phyloP scores from a whole-genome alignment of 1,140 invertebrate species.

The Atta texana region DNA sequence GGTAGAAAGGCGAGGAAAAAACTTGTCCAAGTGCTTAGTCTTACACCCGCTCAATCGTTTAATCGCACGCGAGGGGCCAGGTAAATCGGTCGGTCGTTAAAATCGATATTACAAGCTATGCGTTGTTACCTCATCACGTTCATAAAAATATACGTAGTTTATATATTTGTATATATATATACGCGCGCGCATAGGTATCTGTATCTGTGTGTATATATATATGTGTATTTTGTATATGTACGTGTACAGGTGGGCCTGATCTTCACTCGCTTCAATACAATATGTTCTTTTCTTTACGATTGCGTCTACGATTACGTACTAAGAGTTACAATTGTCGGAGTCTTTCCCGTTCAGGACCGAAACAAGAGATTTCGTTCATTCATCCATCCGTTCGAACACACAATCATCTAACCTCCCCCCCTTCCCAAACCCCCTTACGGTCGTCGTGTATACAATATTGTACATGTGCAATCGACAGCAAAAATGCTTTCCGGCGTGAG shows the following conservation, averaged over 20 bases:
- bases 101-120: conserved; percentile 84
- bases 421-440: conserved; percentile 56
- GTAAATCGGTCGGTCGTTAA: conserved; percentile 71
- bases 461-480: conserved; percentile 29
- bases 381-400: conserved; percentile 66
- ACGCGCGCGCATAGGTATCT: conserved; percentile 71
- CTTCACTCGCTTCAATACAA: conserved; percentile 78
- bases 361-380: conserved; percentile 72
- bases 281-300: conserved; percentile 43
- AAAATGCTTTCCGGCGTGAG: not conserved
- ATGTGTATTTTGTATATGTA: conserved; percentile 7
- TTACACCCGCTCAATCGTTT: conserved; percentile 73
- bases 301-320: conserved; percentile 59
- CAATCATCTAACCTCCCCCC: conserved; percentile 38
- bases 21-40: conserved; percentile 62
- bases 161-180: conserved; percentile 58
- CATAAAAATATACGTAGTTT: conserved; percentile 84
- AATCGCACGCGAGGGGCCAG: conserved; percentile 75
- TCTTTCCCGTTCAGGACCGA: conserved; percentile 71
- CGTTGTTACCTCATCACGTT: conserved; percentile 84
- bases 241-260: conserved; percentile 80
- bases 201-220: conserved; percentile 37
- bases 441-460: conserved; percentile 69
- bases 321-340: conserved; percentile 45
- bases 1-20: conserved; percentile 56